phyloP scores from a whole-genome alignment of 2,888 invertebrate species.

The Nymphalis polychloros region DNA sequence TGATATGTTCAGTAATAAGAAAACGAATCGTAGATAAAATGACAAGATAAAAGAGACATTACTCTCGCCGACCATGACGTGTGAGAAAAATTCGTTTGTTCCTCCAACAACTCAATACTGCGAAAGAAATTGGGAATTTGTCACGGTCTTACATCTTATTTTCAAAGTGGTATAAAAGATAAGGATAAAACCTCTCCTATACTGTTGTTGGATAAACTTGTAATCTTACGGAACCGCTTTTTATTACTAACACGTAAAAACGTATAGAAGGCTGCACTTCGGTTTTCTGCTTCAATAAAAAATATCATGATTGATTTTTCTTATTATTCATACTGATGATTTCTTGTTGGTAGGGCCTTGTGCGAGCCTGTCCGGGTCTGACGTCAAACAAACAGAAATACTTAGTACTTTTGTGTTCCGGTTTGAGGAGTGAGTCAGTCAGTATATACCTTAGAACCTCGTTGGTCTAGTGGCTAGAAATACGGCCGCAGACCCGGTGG shows the following conservation, averaged over 20 bases:
- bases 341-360: too few relatives aligned
- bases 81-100: constrained; percentile 35
- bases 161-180: constrained; percentile 32
- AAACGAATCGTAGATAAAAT: constrained; percentile 19
- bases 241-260: constrained; percentile 9
- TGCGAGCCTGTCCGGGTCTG: too few relatives aligned
- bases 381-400: too few relatives aligned
- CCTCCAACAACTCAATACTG: constrained; percentile 35
- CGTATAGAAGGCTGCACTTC: not conserved
- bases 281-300: too few relatives aligned
- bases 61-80: constrained; percentile 25
- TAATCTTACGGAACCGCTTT: constrained; percentile 6
- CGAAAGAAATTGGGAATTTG: constrained; percentile 38
- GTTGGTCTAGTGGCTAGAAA: too few relatives aligned
- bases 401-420: too few relatives aligned
- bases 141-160: constrained; percentile 32
- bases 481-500: too few relatives aligned
- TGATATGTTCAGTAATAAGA: constrained; percentile 3
- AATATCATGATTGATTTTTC: too few relatives aligned
- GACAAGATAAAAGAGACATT: constrained; percentile 25
- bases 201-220: constrained; percentile 15
- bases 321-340: too few relatives aligned
- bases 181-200: constrained; percentile 13
- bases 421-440: too few relatives aligned
- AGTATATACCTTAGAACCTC: too few relatives aligned